Percentiles rank a stretch among this genome's conserved stretches.
These are phyloP conservation scores for Cordilura impudica DNA, from an alignment of 2,888 invertebrate genomes.

Conservation along the genomic window DNA sequence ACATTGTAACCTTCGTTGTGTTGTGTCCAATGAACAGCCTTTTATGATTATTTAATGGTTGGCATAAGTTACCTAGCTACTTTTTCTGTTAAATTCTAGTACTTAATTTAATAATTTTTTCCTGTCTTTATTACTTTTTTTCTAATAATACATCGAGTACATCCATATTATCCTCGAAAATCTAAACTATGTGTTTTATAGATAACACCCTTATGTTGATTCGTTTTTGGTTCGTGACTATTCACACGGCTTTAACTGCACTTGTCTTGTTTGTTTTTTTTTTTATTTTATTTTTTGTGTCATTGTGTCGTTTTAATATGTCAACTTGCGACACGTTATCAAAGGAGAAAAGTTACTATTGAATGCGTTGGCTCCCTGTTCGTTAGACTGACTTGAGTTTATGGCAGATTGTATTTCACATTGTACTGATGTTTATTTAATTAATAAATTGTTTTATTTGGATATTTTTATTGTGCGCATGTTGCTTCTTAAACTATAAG, in stretches of 20 bases:
- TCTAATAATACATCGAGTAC: too few relatives aligned
- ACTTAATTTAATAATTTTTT: too few relatives aligned
- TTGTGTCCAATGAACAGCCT: too few relatives aligned
- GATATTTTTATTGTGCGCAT: background rate
- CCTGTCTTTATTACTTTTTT: too few relatives aligned
- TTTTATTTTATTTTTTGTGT: background rate
- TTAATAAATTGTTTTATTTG: constrained; percentile 10
- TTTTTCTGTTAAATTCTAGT: too few relatives aligned
- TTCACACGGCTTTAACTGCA: constrained; percentile 30
- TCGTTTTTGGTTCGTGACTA: background rate
- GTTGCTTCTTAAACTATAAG: background rate
- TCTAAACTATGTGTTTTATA: constrained; percentile 4
- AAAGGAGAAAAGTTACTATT: background rate
- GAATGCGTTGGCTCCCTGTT: background rate
- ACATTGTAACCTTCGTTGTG: too few relatives aligned
- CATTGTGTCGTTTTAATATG: background rate
- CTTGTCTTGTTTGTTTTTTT: background rate
- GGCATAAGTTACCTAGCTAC: too few relatives aligned
- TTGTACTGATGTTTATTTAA: constrained; percentile 9
- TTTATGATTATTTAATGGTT: too few relatives aligned
- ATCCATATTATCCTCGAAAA: too few relatives aligned
- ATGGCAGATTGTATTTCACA: constrained; percentile 1
- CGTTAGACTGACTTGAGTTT: background rate
- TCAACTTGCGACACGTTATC: background rate
- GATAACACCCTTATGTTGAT: background rate